Evolutionary conservation across 2,888 invertebrate species (phyloP), one percentile per base, ranked within the genome.

Genomic region (Orchesella flavescens): DNA sequence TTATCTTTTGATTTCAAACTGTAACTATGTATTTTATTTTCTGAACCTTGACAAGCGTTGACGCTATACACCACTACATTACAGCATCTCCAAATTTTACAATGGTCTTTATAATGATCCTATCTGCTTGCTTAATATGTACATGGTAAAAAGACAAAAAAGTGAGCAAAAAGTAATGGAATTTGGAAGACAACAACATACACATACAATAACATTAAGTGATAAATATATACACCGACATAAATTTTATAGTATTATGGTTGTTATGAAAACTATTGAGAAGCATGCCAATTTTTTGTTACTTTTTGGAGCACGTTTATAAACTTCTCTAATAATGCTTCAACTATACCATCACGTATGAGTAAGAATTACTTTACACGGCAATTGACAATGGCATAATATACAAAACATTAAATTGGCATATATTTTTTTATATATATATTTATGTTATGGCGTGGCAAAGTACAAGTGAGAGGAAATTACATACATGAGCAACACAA

Each of bases 81-180:
- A 15, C 5, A 49, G 34, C 34, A 7, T 7, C 49, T 49, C n/a
- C 10, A 3, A 3, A 49, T 49, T 49, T 12, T 10, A 7, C 3
- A 49, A 49, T 49, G n/a, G 15, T 15, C 44, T n/a, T n/a, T 4
- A 7, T 34, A 34, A 7, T 49, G 49, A 49, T n/a, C 49, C 10
- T n/a, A n/a, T n/a, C 12, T 10, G 2, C 49, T 15, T 49, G 1
- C 49, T 15, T 49, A 15, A 7, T 49, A 49, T 49, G 12, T 15
- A 12, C 49, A 15, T 49, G n/a, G 49, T 12, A 49, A 12, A 49
- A 49, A 49, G n/a, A 49, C 12, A 49, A 49, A 65, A 15, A 65
- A 23, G 65, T 65, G 65, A 65, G 65, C 65, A 65, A 65, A 65
- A 10, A 44, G 13, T 15, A 65, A 43, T 65, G 65, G 65, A 65